Percentiles rank a stretch among this genome's conserved stretches.
Evolutionary conservation across 2,888 invertebrate species (phyloP).

Genomic region (Stegophylla sp.): DNA sequence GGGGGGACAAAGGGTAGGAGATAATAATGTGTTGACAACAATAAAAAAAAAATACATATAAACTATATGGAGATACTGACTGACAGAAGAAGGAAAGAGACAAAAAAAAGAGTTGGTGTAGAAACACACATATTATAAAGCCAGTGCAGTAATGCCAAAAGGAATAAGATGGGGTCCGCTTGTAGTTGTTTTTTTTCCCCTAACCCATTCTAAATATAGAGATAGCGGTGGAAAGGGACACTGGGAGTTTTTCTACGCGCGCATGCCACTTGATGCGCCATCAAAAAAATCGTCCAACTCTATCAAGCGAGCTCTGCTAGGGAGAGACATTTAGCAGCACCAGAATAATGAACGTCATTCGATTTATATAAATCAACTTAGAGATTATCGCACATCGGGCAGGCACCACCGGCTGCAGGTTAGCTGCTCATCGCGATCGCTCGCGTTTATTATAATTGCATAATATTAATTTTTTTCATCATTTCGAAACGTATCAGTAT

Average conservation of each 20-base stretch:
- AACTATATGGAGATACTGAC: no score
- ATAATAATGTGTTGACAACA: no score
- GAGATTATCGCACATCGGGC: slow-evolving; percentile 14
- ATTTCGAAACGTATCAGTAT: no score
- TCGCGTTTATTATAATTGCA: no score
- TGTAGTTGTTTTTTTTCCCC: background rate
- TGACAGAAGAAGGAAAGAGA: background rate
- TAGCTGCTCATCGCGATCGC: no score
- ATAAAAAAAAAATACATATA: no score
- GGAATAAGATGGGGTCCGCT: slow-evolving; percentile 25
- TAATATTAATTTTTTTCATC: no score
- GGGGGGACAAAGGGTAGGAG: background rate
- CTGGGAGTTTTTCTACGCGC: slow-evolving; percentile 44
- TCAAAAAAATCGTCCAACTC: slow-evolving; percentile 35
- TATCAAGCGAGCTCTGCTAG: no score
- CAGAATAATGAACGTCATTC: slow-evolving; percentile 24
- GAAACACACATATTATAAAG: no score
- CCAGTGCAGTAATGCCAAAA: slow-evolving; percentile 2
- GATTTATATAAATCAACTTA: slow-evolving; percentile 35
- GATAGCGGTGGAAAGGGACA: slow-evolving; percentile 34
- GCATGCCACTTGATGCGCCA: slow-evolving; percentile 42
- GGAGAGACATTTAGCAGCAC: slow-evolving; percentile 1
- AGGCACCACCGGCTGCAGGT: background rate
- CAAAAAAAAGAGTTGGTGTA: no score
- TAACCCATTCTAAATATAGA: slow-evolving; percentile 30